Evolutionary conservation across 2,113 vertebrate species (phyloP).

Genomic region (Benitochromis conjunctus): DNA sequence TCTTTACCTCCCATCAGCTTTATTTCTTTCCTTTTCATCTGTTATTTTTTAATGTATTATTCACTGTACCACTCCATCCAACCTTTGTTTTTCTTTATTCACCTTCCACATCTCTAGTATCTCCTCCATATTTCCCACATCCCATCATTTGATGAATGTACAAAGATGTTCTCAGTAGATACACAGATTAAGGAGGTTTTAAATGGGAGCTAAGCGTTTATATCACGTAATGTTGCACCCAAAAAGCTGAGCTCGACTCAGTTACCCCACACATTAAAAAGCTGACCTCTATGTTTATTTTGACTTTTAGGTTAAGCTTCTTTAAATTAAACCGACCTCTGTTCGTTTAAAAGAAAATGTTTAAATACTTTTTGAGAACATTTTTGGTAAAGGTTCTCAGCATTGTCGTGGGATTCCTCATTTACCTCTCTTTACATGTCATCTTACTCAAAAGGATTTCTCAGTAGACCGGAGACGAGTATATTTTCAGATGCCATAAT

Average conservation of each 20-base stretch:
- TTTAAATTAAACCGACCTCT: not conserved
- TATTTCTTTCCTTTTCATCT: not conserved
- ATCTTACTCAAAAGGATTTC: slow-evolving; percentile 1
- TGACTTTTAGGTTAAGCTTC: not conserved
- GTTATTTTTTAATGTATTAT: not conserved
- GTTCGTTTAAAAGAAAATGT: not conserved
- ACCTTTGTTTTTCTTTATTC: not conserved
- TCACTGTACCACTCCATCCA: not conserved
- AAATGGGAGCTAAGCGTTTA: not conserved
- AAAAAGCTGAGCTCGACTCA: not conserved
- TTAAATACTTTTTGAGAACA: not conserved
- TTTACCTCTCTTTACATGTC: not conserved
- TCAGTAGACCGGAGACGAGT: not conserved
- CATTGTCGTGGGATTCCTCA: not conserved
- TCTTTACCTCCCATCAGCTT: not conserved
- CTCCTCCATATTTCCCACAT: not conserved
- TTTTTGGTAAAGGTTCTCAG: not conserved
- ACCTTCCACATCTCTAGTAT: not conserved
- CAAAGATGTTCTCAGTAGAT: not conserved
- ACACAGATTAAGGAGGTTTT: not conserved
- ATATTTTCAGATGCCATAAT: not conserved
- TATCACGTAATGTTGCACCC: not conserved
- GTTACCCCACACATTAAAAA: not conserved
- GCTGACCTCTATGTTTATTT: not conserved
- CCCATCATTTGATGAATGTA: not conserved